phyloP scores from a whole-genome alignment of 2,797 vertebrate genomes.

The Pseudochaenichthys georgianus region DNA sequence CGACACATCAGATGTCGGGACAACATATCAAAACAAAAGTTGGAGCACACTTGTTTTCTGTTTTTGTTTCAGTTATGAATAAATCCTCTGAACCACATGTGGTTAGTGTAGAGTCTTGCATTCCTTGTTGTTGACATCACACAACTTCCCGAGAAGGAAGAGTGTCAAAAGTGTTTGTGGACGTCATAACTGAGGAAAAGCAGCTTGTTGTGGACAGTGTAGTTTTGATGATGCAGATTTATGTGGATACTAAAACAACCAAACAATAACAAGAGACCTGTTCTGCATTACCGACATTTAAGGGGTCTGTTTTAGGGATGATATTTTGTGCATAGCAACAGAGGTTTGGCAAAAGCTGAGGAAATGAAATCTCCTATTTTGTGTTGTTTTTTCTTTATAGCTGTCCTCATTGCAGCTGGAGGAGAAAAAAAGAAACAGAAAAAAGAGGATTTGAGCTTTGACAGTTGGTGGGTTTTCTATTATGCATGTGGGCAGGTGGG shows the following conservation, averaged over 20 bases:
- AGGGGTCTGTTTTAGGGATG: not conserved
- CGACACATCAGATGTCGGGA: not conserved
- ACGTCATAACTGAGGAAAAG: constrained; percentile 16
- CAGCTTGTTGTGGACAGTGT: not conserved
- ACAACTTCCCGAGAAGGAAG: not conserved
- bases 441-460: constrained; percentile 18
- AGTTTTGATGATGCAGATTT: constrained; percentile 25
- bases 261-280: not conserved
- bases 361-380: constrained; percentile 20
- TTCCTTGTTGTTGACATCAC: constrained; percentile 75
- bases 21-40: constrained; percentile 19
- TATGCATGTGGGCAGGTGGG: constrained; percentile 71
- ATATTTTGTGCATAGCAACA: not conserved
- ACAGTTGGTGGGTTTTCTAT: constrained; percentile 71
- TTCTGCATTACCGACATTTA: not conserved
- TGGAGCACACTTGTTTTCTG: not conserved
- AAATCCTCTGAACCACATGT: constrained; percentile 53
- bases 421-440: constrained; percentile 4
- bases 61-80: constrained; percentile 28
- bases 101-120: constrained; percentile 61
- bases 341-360: not conserved
- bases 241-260: not conserved
- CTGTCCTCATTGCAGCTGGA: constrained; percentile 14
- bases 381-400: constrained; percentile 14
- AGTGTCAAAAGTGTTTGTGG: constrained; percentile 47